Evolutionary conservation across 2,113 vertebrate genomes (phyloP).

Genomic region (Hypocryptadius cinnamomeus): DNA sequence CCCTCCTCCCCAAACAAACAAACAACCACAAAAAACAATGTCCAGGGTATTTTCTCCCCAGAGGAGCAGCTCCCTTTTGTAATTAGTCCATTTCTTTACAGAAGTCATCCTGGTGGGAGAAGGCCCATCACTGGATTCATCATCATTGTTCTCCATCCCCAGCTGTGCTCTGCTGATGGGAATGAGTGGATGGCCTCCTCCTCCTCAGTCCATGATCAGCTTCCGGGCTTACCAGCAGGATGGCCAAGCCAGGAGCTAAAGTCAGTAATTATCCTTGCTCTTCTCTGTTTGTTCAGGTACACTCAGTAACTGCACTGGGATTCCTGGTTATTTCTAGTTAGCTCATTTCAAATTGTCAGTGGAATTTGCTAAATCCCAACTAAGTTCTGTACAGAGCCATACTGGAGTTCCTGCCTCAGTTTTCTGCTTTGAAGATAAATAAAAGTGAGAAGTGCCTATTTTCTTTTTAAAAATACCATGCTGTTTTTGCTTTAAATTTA

Average conservation of each 20-base stretch:
- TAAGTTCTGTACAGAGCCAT: background rate
- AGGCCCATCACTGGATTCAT: background rate
- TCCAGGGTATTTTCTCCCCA: background rate
- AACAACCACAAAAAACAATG: background rate
- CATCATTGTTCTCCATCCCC: background rate
- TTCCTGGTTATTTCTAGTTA: background rate
- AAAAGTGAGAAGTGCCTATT: background rate
- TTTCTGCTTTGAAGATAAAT: background rate
- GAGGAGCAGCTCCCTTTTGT: background rate
- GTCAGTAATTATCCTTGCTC: background rate
- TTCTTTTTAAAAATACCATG: background rate
- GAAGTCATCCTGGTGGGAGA: background rate
- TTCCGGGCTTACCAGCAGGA: background rate
- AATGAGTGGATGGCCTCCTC: accelerated
- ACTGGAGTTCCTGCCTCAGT: background rate
- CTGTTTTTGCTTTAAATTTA: background rate
- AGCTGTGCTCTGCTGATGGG: background rate
- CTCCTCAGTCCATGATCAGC: background rate
- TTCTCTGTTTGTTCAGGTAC: background rate
- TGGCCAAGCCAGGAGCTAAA: background rate
- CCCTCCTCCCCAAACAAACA: accelerated
- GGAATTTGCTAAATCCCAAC: background rate
- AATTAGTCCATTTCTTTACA: background rate
- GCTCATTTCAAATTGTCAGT: background rate
- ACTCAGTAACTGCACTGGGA: background rate